Base-by-base conservation (phyloP, 1,140 invertebrate genomes). In the Thaumetopoea pityocampa region DNA sequence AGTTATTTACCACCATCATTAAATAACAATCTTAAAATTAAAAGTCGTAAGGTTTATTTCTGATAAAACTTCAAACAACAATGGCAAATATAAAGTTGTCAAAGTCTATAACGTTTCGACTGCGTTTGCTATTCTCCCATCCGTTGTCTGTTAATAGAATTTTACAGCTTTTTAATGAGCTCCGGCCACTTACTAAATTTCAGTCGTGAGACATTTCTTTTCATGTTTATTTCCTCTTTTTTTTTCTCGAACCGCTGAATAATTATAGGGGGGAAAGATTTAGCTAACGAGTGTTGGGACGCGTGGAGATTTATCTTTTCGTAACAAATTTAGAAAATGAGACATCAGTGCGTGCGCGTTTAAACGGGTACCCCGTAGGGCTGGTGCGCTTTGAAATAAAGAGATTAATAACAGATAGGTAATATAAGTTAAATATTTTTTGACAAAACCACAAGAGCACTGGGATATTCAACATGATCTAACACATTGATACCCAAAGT, bases 81-180 rank as follows among this genome's bases (percentile, higher is more conserved):
- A 46, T 14, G 15, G 16, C 28, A 45, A 59, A 23, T 47, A 38
- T 34, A 51, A 60, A 56, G 19, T 34, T 46, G 47, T 59, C 45
- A 10, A 22, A 36, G 6, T 33, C 42, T 53, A 52, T 60, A 55
- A 66, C 62, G 56, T 44, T 43, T 35, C 37, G 26, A 22, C 26
- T 42, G 58, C 49, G 56, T 63, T 57, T 28, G 49, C 51, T 56
- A 67, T 29, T 42, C 45, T 45, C 50, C 37, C 60, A 63, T 70
- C 55, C 60, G 57, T 52, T 57, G 45, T 61, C 65, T 66, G 54
- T 50, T 61, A 64, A 70, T 72, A 67, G 54, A 72, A 57, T 64
- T 81, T 77, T 79, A 81, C 74, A 79, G 64, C 74, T 77, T 79
- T 79, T 77, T 81, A 81, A 81, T 81, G 74, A 79, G 67, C 74